These are phyloP conservation scores for Amphibalanus amphitrite DNA, from an alignment of 1,140 invertebrate species.

Conservation along the genomic window DNA sequence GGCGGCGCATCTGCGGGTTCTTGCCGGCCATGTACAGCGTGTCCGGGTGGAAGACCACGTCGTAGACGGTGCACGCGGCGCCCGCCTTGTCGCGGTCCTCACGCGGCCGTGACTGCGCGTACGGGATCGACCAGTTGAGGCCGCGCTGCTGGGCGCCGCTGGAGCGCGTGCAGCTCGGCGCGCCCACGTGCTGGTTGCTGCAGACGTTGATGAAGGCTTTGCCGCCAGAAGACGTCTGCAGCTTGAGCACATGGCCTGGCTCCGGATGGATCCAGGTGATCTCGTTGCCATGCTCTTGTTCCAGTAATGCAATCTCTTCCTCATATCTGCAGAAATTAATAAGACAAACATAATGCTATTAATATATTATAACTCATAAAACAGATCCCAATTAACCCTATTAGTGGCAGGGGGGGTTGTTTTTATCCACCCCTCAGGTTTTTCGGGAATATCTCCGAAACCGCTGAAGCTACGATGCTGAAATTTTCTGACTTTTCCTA, in stretches of 20 bases:
- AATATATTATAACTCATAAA: too few species aligned
- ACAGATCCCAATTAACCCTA: too few species aligned
- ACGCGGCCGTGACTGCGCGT: slow-evolving; percentile 6
- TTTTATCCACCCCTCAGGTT: too few species aligned
- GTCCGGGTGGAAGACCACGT: slow-evolving; percentile 32
- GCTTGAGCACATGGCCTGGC: slow-evolving; percentile 12
- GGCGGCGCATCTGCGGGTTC: slow-evolving; percentile 26
- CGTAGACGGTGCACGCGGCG: slow-evolving; percentile 23
- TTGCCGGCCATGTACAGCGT: slow-evolving; percentile 27
- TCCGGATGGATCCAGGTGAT: slow-evolving; percentile 10
- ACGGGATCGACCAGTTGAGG: slow-evolving; percentile 12
- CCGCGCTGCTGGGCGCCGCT: neutral
- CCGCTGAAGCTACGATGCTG: neutral
- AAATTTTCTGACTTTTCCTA: neutral
- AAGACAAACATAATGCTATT: neutral
- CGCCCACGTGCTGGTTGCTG: slow-evolving; percentile 8
- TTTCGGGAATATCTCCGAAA: neutral
- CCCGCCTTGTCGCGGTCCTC: neutral
- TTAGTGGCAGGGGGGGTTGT: too few species aligned
- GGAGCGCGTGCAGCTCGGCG: neutral
- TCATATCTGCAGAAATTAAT: neutral
- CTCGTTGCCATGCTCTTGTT: slow-evolving; percentile 10
- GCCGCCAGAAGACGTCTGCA: neutral
- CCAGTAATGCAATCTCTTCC: slow-evolving; percentile 8
- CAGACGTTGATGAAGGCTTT: slow-evolving; percentile 14